A percentile compares a stretch with the other conserved stretches of the same genome.
Evolutionary conservation across 2,113 vertebrate genomes (phyloP).

Genomic region (Saimiri boliviensis): DNA sequence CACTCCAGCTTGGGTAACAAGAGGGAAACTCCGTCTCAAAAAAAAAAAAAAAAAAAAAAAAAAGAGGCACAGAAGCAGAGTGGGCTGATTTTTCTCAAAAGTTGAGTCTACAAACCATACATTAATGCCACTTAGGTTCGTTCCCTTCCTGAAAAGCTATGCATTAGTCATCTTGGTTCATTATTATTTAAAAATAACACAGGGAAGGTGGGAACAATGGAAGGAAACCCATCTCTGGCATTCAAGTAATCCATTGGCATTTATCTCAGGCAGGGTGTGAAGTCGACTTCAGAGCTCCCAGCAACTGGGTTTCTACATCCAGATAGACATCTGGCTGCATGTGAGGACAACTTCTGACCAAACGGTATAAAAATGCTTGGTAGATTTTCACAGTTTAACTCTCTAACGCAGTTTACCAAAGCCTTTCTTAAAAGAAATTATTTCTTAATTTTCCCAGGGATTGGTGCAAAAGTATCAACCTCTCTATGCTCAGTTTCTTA

Average conservation of each 20-base stretch:
- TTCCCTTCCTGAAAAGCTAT: constrained; percentile 33
- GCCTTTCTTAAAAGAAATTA: neutral
- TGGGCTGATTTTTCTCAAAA: neutral
- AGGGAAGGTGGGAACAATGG: neutral
- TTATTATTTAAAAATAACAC: constrained; percentile 72
- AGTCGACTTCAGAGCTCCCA: neutral
- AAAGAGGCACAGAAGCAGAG: neutral
- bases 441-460: neutral
- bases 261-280: neutral
- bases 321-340: fast-evolving
- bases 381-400: neutral
- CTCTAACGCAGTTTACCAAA: neutral
- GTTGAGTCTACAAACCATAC: constrained; percentile 1
- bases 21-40: too few relatives aligned
- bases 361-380: fast-evolving
- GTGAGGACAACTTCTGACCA: neutral
- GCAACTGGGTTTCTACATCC: neutral
- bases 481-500: neutral
- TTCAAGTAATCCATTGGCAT: neutral
- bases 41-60: too few relatives aligned
- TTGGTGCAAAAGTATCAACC: neutral
- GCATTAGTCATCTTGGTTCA: constrained; percentile 59
- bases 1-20: too few relatives aligned
- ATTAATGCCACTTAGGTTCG: constrained; percentile 16
- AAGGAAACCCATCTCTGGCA: constrained; percentile 4